Evolutionary conservation across 2,797 vertebrate species (phyloP), one percentile per base, ranked within the genome.

Genomic region (Carapus acus): DNA sequence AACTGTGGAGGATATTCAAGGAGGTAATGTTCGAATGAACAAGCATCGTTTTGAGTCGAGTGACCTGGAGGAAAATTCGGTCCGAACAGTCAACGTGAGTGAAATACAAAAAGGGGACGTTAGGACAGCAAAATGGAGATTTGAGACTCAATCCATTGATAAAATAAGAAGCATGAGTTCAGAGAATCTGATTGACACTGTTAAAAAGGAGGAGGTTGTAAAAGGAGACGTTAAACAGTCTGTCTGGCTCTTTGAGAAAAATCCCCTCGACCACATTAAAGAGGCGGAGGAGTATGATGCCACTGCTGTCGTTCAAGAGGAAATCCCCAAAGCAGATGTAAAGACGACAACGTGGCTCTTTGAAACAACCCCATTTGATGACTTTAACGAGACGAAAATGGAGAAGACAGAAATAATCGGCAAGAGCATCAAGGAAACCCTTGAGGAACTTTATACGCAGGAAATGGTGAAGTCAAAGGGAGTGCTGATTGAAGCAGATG

Each of bases 211-310:
- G 68, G 91, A 94, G n/a, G 65, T 91, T 2, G 81, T 85, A 49
- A 92, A 87, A 76, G 93, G 94, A 47, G 91, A 93, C 59, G 92
- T 96, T 20, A 91, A 90, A 80, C 83, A 91, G 37, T 90, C 94
- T 21, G 88, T 96, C 2, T 96, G 92, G 92, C 89, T 96, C 54
- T 96, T 96, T 86, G 94, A 96, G 86, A 91, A 91, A 74, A 90
- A 91, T 49, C 86, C 88, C 58, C 86, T 94, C 38, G 90, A 93
- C 77, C 88, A 87, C 67, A 88, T 94, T 71, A 91, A 87, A 46
- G 89, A 92, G 70, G 62, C 67, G 7, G 84, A 89, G 23, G 89
- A 91, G 64, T 78, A 50, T 2, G 75, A 54, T 59, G 62, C 72
- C 18, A 50, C 41, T 41, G 65, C 63, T 23, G 21, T 74, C 2